Evolutionary conservation across 1,140 invertebrate species (phyloP), one percentile per base, ranked within the genome.

Genomic region (Dendrolimus kikuchii): DNA sequence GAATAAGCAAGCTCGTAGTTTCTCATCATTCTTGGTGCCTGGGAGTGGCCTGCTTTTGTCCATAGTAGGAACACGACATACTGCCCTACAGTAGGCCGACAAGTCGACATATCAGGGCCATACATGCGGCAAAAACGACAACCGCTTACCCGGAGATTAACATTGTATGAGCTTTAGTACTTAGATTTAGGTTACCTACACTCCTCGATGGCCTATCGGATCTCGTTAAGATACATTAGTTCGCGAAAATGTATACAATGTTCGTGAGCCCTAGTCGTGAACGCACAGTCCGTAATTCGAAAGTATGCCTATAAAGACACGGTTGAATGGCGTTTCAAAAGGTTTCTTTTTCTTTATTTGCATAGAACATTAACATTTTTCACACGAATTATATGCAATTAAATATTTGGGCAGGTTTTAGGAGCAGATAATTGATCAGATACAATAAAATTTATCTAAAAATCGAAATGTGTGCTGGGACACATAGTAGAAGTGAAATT

Each of bases 41-140:
- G 69, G 71, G 74, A 77, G 64, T 47, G 76, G 60, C 74, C 71
- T 72, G 70, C 71, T 81, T 78, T 78, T 72, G 49, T 68, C 64
- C 49, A 65, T 57, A 67, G 59, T 61, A 62, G 67, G 60, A 49
- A 57, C 40, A 57, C 60, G 55, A 68, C 67, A 74, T 68, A 77
- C 71, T 75, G 77, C 69, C 77, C 74, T 73, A 76, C 68, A 77
- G 71, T 53, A 43, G 38, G 49, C 39, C 45, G 57, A 46, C 60
- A 67, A 57, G 77, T 77, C 66, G 74, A 77, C 75, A 71, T 57
- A 71, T 61, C 61, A 55, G 55, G 55, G 64, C 57, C 53, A 75
- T 80, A 82, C 77, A 72, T 55, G 59, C 23, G 23, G 23, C 23
- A 23, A 23, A 23, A 51, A 53, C 49, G 52, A 59, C 64, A 68